Percentiles rank a stretch among this genome's conserved stretches.
These are phyloP conservation scores for Dinocampus coccinellae DNA, from an alignment of 2,888 invertebrate species.

Conservation along the genomic window DNA sequence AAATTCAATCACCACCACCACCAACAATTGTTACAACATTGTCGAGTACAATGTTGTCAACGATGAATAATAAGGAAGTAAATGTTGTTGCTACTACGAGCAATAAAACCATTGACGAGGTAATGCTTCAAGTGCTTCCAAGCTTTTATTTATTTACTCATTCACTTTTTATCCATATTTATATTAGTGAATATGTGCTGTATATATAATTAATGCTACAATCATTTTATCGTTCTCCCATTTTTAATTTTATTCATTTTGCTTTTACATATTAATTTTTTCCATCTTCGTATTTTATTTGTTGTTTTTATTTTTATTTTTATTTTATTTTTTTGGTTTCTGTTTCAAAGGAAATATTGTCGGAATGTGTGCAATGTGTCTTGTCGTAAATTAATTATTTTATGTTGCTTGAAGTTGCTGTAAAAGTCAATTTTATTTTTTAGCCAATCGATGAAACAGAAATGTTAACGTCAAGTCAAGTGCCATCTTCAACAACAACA, in stretches of 20 bases:
- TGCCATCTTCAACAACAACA: slow-evolving; percentile 43
- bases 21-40: slow-evolving; percentile 32
- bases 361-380: too few species aligned
- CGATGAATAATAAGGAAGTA: slow-evolving; percentile 49
- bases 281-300: neutral
- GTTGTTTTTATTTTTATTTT: too few species aligned
- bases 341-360: too few species aligned
- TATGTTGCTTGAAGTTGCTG: neutral
- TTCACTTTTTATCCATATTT: too few species aligned
- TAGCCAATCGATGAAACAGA: slow-evolving; percentile 41
- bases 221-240: neutral
- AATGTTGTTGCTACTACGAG: slow-evolving; percentile 54
- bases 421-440: neutral
- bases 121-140: slow-evolving; percentile 60
- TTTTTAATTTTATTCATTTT: neutral
- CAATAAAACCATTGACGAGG: slow-evolving; percentile 64
- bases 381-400: neutral
- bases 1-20: slow-evolving; percentile 9
- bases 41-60: slow-evolving; percentile 46
- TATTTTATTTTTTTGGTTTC: neutral
- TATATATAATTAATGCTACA: neutral
- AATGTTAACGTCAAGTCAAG: slow-evolving; percentile 29
- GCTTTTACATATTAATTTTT: neutral
- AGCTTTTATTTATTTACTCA: slow-evolving; percentile 34
- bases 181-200: neutral